Percentiles rank a stretch among this genome's conserved stretches.
phyloP scores from a whole-genome alignment of 2,888 invertebrate genomes.

The Acrobasis consociella region DNA sequence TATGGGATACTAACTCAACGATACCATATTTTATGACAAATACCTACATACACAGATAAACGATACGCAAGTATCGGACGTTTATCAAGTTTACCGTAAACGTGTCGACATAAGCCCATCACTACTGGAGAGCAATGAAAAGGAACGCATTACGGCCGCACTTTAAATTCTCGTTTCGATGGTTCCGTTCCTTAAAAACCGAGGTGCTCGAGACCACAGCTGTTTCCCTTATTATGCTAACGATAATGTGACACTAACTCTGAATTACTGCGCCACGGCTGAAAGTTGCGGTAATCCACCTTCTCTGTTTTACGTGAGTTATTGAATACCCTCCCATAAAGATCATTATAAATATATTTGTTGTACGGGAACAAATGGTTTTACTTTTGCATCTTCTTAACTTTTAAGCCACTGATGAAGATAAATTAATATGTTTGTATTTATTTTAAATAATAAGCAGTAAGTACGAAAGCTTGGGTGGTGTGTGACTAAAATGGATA shows the following conservation, averaged over 20 bases:
- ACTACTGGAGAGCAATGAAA: constrained; percentile 25
- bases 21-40: too few relatives aligned
- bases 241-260: constrained; percentile 39
- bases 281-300: constrained; percentile 29
- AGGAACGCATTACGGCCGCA: constrained; percentile 32
- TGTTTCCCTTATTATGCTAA: constrained; percentile 40
- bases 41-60: too few relatives aligned
- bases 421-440: background rate
- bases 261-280: constrained; percentile 33
- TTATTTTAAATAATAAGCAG: too few relatives aligned
- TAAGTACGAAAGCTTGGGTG: too few relatives aligned
- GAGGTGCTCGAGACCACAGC: constrained; percentile 31
- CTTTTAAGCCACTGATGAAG: background rate
- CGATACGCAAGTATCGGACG: background rate
- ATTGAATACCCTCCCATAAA: constrained; percentile 29
- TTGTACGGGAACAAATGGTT: constrained; percentile 20
- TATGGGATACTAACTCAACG: too few relatives aligned
- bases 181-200: constrained; percentile 30
- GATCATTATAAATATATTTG: constrained; percentile 23
- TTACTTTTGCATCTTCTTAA: constrained; percentile 20
- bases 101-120: background rate
- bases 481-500: too few relatives aligned
- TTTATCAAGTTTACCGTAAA: background rate
- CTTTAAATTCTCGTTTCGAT: constrained; percentile 35
- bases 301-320: constrained; percentile 28